Evolutionary conservation across 2,888 invertebrate species (phyloP), one percentile per base, ranked within the genome.

Genomic region (Athalia circularis): DNA sequence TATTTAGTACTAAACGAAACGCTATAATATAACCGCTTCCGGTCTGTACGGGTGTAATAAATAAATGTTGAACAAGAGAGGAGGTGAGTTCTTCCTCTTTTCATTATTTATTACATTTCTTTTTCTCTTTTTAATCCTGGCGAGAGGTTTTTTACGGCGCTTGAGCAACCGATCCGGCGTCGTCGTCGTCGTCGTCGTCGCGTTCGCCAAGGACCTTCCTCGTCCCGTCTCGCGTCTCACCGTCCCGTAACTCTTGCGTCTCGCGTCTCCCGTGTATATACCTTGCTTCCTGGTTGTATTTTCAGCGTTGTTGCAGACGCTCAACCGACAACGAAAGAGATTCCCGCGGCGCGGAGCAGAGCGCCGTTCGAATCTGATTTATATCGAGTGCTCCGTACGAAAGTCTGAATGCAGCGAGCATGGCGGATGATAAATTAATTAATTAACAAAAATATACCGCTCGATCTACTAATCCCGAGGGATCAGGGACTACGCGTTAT

Each of bases 161-260:
- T 68, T 68, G n/a, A 43, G 68, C 68, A 68, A 52, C 29, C 8
- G 54, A 68, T 54, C 29, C 8, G 13, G 52, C 68, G 68, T 52
- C 29, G 11, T 54, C 11, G n/a, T 9, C 54, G 11, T 54, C 11
- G n/a, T 9, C 54, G 54, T 5, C 54, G 5, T n/a, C 11, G 54
- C 57, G 72, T 72, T 72, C 72, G 72, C 72, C 72, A 72, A 72
- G 59, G 72, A 72, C 57, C 72, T 72, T 72, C 72, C 72, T 72
- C 15, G 59, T 72, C 59, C 72, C 72, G 72, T 59, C 57, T 72
- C 57, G 45, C 43, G 68, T 68, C 68, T 68, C 52, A 11, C 47
- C 4, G 11, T 54, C 9, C 54, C 5, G 29, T 29, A 29, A 29
- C 29, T 29, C 29, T 29, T 29, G 45, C 52, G 47, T 7, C 59